A percentile compares a stretch with the other conserved stretches of the same genome.
These are phyloP conservation scores for Terrapene triunguis DNA, from an alignment of 2,113 vertebrate genomes.

Conservation along the genomic window DNA sequence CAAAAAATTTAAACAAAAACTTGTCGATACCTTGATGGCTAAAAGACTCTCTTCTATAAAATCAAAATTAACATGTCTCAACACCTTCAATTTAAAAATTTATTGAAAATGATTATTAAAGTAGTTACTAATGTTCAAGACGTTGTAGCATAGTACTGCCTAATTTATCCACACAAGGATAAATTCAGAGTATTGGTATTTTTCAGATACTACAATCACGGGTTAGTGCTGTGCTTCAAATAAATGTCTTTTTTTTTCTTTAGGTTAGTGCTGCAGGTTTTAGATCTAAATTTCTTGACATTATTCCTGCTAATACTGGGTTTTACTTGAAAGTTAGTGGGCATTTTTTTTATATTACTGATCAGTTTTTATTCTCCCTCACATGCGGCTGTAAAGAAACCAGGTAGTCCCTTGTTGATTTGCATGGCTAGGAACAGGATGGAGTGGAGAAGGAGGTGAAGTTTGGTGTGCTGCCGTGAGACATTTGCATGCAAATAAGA, in stretches of 20 bases:
- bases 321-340: background rate
- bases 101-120: background rate
- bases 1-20: background rate
- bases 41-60: background rate
- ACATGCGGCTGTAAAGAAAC: background rate
- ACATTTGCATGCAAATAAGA: background rate
- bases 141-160: background rate
- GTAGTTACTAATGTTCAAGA: background rate
- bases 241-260: background rate
- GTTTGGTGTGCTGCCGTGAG: background rate
- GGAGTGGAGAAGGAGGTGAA: background rate
- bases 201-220: background rate
- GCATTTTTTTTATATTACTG: background rate
- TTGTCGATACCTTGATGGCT: background rate
- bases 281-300: background rate
- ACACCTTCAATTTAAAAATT: background rate
- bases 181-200: background rate
- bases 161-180: background rate
- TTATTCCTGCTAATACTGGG: background rate
- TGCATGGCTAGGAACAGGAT: background rate
- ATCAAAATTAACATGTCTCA: background rate
- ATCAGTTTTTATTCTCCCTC: background rate
- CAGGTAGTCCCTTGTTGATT: background rate
- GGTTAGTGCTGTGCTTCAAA: background rate
- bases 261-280: background rate